Conservation (phyloP, 2,113 vertebrate species). For the Pachypanchax playfairii region DNA sequence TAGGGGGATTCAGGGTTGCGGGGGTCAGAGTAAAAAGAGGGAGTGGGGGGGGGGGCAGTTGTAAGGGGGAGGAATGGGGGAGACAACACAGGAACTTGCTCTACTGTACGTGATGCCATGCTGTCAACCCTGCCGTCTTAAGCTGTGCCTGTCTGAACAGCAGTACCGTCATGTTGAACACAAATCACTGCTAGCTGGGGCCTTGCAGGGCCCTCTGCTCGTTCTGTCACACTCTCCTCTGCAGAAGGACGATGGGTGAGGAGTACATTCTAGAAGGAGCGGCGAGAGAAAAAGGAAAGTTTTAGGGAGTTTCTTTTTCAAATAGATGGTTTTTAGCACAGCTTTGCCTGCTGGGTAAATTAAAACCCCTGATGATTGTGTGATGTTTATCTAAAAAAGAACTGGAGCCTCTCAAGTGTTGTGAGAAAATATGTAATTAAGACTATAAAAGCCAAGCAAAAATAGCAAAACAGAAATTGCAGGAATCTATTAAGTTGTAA, state of each 20-base stretch:
- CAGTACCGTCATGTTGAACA: conserved; percentile 78
- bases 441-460: conserved; percentile 60
- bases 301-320: conserved; percentile 36
- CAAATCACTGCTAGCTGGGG: conserved; percentile 56
- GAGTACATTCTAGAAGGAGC: conserved; percentile 1
- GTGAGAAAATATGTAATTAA: conserved; percentile 64
- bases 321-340: conserved; percentile 66
- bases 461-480: conserved; percentile 36
- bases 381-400: conserved; percentile 72
- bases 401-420: conserved; percentile 47
- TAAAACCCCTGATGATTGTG: conserved; percentile 68
- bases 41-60: conserved; percentile 4
- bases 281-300: conserved; percentile 24
- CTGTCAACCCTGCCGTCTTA: conserved; percentile 63
- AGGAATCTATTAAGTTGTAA: conserved; percentile 22
- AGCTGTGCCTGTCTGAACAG: conserved; percentile 77
- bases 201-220: conserved; percentile 42
- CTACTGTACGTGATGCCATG: conserved; percentile 54
- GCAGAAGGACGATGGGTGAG: conserved; percentile 6
- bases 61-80: conserved; percentile 50
- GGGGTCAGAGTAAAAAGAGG: conserved; percentile 57
- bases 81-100: conserved; percentile 37
- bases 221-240: conserved; percentile 10
- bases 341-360: conserved; percentile 76
- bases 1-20: conserved; percentile 70